These are phyloP conservation scores for Fratercula arctica DNA, from an alignment of 2,797 vertebrate genomes.

Conservation along the genomic window DNA sequence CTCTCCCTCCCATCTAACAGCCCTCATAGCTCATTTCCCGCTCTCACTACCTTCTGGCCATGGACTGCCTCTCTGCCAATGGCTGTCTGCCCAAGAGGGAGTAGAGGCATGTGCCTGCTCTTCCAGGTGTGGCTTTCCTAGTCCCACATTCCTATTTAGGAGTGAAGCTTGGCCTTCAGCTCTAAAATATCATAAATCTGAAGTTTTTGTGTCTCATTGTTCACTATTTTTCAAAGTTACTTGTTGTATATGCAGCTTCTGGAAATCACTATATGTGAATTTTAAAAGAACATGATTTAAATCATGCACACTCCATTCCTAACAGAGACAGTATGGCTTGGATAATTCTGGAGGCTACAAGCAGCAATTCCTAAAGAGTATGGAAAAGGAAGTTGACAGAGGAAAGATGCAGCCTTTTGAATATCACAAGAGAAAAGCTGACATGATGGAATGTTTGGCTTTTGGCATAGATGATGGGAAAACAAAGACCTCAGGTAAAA, in stretches of 20 bases:
- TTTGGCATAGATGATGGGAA: slow-evolving; percentile 88
- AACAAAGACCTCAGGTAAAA: slow-evolving; percentile 87
- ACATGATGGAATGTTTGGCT: slow-evolving; percentile 90
- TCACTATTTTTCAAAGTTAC: neutral
- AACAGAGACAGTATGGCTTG: slow-evolving; percentile 88
- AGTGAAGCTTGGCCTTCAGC: neutral
- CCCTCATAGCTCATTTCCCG: neutral
- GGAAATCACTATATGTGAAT: neutral
- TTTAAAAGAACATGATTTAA: neutral
- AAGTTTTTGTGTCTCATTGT: neutral
- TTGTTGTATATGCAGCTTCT: neutral
- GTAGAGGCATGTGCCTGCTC: neutral
- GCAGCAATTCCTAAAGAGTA: slow-evolving; percentile 83
- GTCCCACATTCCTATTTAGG: neutral
- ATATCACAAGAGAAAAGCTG: slow-evolving; percentile 85
- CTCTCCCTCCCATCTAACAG: neutral
- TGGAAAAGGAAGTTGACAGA: slow-evolving; percentile 87
- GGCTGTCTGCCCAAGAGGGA: neutral
- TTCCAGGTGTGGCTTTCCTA: neutral
- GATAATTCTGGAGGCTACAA: slow-evolving; percentile 88
- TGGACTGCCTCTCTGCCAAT: neutral
- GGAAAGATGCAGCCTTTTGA: slow-evolving; percentile 87
- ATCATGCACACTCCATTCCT: neutral
- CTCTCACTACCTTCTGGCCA: neutral
- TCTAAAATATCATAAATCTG: neutral